Evolutionary conservation across 2,888 invertebrate genomes (phyloP), one percentile per base, ranked within the genome.

Genomic region (Drosophila barbarae): DNA sequence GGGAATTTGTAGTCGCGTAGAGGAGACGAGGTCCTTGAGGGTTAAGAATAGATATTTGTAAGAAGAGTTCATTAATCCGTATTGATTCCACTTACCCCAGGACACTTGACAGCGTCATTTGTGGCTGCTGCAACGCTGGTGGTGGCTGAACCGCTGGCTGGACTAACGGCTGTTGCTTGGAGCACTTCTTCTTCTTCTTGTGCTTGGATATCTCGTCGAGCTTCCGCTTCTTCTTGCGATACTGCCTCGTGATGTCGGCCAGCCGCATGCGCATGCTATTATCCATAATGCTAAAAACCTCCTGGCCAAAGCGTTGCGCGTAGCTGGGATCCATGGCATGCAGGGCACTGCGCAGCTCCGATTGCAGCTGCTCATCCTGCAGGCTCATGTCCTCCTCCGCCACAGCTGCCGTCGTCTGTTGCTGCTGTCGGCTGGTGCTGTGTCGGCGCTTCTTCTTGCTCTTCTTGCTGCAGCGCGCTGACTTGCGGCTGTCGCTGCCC

Each of bases 141-240:
- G 59, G 4, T 10, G 59, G 46, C 35, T 39, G 59, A 18, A n/a
- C 36, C 30, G n/a, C 23, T 0, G 61, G 50, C 30, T 36, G 61
- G 35, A 44, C 13, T 12, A 46, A 32, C 13, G 42, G n/a, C 63
- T 50, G 73, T 46, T 64, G 63, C 69, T 87, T 87, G 13, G 83
- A 84, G 55, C 83, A 86, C 70, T 85, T 82, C 69, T 87, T 87
- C 73, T 83, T 87, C 60, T 91, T 85, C 92, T 93, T 88, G 47
- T 83, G 86, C 69, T 87, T 88, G 6, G 78, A 83, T 41, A 95
- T 90, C 72, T 93, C 94, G 68, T 92, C 93, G n/a, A 97, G 90
- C 88, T 96, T 95, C 32, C 93, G 93, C 85, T 96, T 94, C 86
- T 95, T 95, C 86, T 96, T 96, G 69, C 93, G 93, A 85, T 95